These are phyloP conservation scores for Caenorhabditis uteleia DNA, from an alignment of 2,888 invertebrate genomes.

Conservation along the genomic window DNA sequence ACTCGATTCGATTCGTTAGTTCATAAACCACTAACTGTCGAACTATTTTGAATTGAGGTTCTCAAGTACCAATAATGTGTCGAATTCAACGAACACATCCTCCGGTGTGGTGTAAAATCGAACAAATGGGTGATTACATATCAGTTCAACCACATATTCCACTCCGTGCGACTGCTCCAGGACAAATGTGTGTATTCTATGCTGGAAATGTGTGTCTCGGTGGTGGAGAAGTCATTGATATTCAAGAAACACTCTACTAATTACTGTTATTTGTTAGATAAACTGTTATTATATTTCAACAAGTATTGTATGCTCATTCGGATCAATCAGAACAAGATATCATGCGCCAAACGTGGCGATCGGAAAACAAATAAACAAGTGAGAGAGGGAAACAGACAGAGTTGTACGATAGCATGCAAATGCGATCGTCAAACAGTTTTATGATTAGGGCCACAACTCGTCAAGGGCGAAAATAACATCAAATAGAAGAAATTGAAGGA, in stretches of 20 bases:
- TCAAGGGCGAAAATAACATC: no score
- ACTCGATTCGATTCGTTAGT: constrained; percentile 3
- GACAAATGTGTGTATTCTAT: constrained; percentile 74
- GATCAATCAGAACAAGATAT: background rate
- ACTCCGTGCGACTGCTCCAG: constrained; percentile 59
- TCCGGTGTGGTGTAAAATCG: constrained; percentile 40
- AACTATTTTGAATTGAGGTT: background rate
- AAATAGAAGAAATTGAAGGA: no score
- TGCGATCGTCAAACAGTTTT: background rate
- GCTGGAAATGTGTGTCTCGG: constrained; percentile 56
- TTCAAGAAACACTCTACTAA: constrained; percentile 22
- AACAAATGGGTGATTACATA: constrained; percentile 1
- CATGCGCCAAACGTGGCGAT: background rate
- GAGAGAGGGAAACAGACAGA: background rate
- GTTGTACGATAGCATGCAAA: constrained; percentile 1
- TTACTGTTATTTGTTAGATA: background rate
- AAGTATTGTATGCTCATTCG: background rate
- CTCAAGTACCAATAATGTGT: constrained; percentile 21
- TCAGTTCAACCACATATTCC: constrained; percentile 48
- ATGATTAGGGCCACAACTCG: background rate
- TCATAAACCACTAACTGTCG: background rate
- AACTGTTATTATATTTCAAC: background rate
- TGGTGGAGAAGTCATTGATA: constrained; percentile 53
- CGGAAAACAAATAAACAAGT: background rate
- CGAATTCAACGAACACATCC: constrained; percentile 60